Evolutionary conservation across 1,140 invertebrate species (phyloP), one percentile per base, ranked within the genome.

Genomic region (Periplaneta americana): DNA sequence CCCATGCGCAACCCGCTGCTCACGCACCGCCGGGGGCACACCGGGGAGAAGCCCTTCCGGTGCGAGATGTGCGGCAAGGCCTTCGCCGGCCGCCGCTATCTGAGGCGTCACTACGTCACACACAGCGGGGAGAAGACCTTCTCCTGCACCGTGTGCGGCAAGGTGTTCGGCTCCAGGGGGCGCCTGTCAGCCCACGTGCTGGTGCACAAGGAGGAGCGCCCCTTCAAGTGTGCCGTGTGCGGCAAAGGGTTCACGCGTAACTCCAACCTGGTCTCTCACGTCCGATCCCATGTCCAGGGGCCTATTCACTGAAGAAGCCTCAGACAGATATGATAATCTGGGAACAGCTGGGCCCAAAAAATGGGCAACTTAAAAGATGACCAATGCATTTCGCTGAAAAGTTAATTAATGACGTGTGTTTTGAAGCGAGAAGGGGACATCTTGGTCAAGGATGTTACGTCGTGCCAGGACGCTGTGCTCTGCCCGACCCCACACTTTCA

Each of bases 141-240:
- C 78, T 82, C 84, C 34, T 88, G 87, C 39, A 83, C 86, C 32
- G 81, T 86, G 33, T 88, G 87, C 75, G 83, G 83, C n/a, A 83
- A 83, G 33, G 77, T 32, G n/a, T 83, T 83, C 80, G 31, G 17
- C 15, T 2, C 1, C 5, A 34, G 32, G 75, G 32, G 75, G 17
- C 33, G 18, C 28, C 28, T 31, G 22, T 22, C 22, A 10, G 34
- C n/a, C 28, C 39, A 90, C 75, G 87, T 90, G 87, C 87, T 87
- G 66, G 84, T 86, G 1, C 90, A 91, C 82, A 88, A 85, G 77
- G 87, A 86, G 0, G 86, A 84, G 39, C 34, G 31, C 17, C 75
- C 75, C 75, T 76, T 76, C 75, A 18, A 15, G 2, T 96, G 95
- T 85, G 91, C 94, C 76, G 97, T 96, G 8, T 97, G 96, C 85